A percentile compares a stretch with the other conserved stretches of the same genome.
Evolutionary conservation across 2,113 vertebrate species (phyloP).

Genomic region (Eleginops maclovinus): DNA sequence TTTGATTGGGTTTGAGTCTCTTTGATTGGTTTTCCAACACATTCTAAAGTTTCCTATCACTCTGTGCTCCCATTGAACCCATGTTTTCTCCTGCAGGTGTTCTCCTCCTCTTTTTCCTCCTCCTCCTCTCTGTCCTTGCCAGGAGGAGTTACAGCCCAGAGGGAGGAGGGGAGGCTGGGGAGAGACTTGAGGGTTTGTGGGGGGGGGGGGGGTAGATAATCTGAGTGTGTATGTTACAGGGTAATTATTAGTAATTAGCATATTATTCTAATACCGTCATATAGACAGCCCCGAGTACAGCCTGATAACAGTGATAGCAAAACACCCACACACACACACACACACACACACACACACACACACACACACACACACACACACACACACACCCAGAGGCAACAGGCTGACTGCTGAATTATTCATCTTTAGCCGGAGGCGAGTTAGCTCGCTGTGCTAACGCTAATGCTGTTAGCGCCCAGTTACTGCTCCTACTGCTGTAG

Average conservation of each 20-base stretch:
- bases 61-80: not conserved
- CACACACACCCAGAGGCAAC: conserved; percentile 73
- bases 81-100: conserved; percentile 25
- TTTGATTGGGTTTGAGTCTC: no score
- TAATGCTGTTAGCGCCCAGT: conserved; percentile 91
- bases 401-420: conserved; percentile 85
- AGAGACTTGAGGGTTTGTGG: not conserved
- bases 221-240: conserved; percentile 58
- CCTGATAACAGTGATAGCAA: conserved; percentile 69
- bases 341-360: conserved; percentile 71
- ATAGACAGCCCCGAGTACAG: conserved; percentile 81
- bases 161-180: not conserved
- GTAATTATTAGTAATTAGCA: conserved; percentile 83
- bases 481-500: conserved; percentile 87
- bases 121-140: conserved; percentile 29
- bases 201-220: conserved; percentile 21
- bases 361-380: conserved; percentile 80
- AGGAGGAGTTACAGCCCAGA: conserved; percentile 28
- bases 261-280: conserved; percentile 83
- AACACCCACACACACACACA: conserved; percentile 57
- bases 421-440: conserved; percentile 89
- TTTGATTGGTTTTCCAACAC: no score
- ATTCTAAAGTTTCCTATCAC: no score
- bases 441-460: conserved; percentile 91
- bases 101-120: conserved; percentile 15